Evolutionary conservation across 2,797 vertebrate genomes (phyloP).

Genomic region (Neosilurus hyrtlii): DNA sequence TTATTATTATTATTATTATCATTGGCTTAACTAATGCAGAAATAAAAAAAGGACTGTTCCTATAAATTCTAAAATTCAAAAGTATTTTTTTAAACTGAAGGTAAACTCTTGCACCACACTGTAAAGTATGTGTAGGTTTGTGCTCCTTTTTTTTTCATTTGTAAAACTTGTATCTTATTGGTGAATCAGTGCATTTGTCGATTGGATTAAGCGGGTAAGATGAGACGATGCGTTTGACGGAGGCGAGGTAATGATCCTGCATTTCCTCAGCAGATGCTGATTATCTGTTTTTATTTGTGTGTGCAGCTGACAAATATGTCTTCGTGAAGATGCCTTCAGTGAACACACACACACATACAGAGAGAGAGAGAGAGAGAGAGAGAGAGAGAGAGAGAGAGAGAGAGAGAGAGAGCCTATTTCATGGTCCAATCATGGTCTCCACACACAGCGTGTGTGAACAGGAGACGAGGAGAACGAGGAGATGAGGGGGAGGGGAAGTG

Average conservation of each 20-base stretch:
- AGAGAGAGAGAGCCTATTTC: constrained; percentile 41
- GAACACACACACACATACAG: not conserved
- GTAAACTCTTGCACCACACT: not conserved
- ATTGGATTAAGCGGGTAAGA: constrained; percentile 7
- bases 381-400: constrained; percentile 24
- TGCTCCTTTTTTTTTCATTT: no score
- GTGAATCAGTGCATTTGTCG: not conserved
- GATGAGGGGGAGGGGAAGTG: constrained; percentile 44
- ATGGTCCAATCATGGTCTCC: constrained; percentile 49
- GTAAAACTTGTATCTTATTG: not conserved
- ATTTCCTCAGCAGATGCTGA: constrained; percentile 33
- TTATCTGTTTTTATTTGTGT: constrained; percentile 48
- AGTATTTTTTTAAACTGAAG: not conserved
- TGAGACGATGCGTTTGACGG: constrained; percentile 5
- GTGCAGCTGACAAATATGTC: constrained; percentile 52
- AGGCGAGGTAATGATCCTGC: constrained; percentile 30
- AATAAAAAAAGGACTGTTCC: not conserved
- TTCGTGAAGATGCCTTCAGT: constrained; percentile 49
- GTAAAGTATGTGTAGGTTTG: not conserved
- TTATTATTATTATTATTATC: not conserved
- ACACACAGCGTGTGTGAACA: constrained; percentile 42
- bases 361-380: constrained; percentile 33
- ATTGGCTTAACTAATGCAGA: not conserved
- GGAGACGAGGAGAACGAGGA: constrained; percentile 11
- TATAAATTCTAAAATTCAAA: not conserved